Evolutionary conservation across 1,140 invertebrate genomes (phyloP).

Genomic region (Drosophila quadrilineata): DNA sequence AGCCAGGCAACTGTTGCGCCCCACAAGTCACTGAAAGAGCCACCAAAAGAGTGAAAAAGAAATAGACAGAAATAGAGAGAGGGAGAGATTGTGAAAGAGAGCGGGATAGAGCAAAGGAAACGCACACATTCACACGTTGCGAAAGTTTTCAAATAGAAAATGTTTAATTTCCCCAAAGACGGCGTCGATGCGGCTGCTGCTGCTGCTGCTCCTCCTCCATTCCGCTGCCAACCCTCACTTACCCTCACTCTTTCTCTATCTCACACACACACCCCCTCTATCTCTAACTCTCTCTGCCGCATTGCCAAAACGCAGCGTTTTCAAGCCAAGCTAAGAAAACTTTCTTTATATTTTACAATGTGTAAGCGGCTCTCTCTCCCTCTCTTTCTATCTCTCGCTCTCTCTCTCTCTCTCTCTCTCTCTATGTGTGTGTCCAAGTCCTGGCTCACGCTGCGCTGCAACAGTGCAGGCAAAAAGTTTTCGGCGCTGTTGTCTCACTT

Average conservation of each 20-base stretch:
- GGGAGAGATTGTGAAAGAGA: neutral
- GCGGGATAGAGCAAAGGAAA: conserved; percentile 11
- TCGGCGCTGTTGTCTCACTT: too few species aligned
- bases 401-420: too few species aligned
- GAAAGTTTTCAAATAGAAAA: conserved; percentile 80
- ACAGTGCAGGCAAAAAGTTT: conserved; percentile 68
- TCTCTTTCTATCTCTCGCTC: too few species aligned
- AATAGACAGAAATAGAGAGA: neutral
- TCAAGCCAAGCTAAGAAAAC: conserved; percentile 59
- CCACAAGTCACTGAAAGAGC: neutral
- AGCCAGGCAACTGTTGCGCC: conserved; percentile 66
- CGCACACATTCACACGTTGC: conserved; percentile 22
- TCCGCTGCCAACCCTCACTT: too few species aligned
- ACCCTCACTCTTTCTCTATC: too few species aligned
- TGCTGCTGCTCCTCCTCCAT: too few species aligned
- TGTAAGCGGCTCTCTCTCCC: too few species aligned
- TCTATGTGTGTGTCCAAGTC: too few species aligned
- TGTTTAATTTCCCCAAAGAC: conserved; percentile 81
- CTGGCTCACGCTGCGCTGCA: conserved; percentile 43
- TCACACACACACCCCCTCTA: too few species aligned
- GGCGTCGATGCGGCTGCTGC: conserved; percentile 54
- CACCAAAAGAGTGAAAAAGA: neutral
- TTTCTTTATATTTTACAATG: conserved; percentile 53
- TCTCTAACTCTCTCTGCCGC: too few species aligned
- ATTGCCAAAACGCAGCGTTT: conserved; percentile 59